Conservation (phyloP, 2,113 vertebrate genomes). For the Atractosteus spatula region DNA sequence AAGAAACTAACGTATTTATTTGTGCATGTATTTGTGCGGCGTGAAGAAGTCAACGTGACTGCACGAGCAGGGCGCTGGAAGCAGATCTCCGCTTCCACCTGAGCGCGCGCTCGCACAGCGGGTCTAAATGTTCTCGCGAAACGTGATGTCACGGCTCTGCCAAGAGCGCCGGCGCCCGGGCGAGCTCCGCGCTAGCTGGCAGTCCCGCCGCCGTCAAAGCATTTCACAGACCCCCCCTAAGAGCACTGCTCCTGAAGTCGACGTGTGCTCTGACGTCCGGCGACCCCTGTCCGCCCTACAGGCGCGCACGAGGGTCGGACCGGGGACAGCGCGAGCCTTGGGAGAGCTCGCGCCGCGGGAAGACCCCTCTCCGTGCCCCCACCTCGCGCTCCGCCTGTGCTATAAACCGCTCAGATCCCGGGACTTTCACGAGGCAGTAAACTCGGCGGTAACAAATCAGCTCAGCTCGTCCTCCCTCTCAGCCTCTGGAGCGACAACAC, state of each 20-base stretch:
- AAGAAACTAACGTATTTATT: too few relatives aligned
- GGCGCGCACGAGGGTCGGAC: too few relatives aligned
- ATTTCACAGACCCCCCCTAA: background rate
- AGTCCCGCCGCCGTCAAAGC: constrained; percentile 1
- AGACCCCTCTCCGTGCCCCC: constrained; percentile 9
- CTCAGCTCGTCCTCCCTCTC: background rate
- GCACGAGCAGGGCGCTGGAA: constrained; percentile 23
- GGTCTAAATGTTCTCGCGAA: constrained; percentile 66
- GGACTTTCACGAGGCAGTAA: constrained; percentile 44
- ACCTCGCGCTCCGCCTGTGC: constrained; percentile 35
- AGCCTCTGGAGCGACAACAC: background rate
- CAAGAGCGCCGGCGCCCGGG: constrained; percentile 56
- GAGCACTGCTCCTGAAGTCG: too few relatives aligned
- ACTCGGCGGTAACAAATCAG: constrained; percentile 32
- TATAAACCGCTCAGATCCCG: constrained; percentile 52
- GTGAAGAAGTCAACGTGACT: too few relatives aligned
- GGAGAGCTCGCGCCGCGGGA: constrained; percentile 7
- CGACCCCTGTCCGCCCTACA: too few relatives aligned
- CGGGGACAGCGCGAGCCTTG: too few relatives aligned
- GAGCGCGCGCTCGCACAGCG: constrained; percentile 57
- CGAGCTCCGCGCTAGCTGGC: constrained; percentile 66
- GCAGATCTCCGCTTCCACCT: constrained; percentile 60
- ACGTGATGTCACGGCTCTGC: constrained; percentile 57
- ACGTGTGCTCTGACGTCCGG: too few relatives aligned
- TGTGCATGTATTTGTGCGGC: too few relatives aligned